Evolutionary conservation across 2,888 invertebrate genomes (phyloP).

Genomic region (Philereme transversata): DNA sequence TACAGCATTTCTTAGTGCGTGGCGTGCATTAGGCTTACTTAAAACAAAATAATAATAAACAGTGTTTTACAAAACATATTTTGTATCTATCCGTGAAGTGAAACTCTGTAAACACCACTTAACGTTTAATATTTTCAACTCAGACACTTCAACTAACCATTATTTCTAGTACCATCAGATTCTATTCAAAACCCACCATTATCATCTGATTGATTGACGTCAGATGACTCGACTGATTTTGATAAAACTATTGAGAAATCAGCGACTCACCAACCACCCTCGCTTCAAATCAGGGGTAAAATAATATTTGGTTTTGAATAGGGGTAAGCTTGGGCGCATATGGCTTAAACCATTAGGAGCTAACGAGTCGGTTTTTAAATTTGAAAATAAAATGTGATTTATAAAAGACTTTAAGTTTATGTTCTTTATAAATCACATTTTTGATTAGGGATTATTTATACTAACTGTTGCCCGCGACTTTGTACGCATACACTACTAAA

Average conservation of each 20-base stretch:
- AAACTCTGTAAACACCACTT: not conserved
- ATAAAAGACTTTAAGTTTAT: constrained; percentile 5
- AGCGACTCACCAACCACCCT: constrained; percentile 37
- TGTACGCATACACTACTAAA: too few relatives aligned
- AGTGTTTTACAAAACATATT: too few relatives aligned
- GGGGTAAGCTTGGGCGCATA: constrained; percentile 37
- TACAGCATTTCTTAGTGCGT: too few relatives aligned
- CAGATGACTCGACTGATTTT: constrained; percentile 40
- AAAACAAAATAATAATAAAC: too few relatives aligned
- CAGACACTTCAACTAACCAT: constrained; percentile 19
- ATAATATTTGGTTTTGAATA: constrained; percentile 34
- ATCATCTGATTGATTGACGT: constrained; percentile 37
- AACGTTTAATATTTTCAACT: not conserved
- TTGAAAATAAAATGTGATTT: constrained; percentile 17
- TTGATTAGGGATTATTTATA: not conserved
- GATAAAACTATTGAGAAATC: constrained; percentile 39
- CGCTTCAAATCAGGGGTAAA: constrained; percentile 27
- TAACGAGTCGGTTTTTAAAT: constrained; percentile 29
- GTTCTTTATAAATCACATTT: constrained; percentile 2
- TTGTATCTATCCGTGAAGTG: too few relatives aligned
- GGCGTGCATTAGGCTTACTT: too few relatives aligned
- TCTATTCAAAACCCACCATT: constrained; percentile 29
- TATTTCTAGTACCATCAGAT: constrained; percentile 32
- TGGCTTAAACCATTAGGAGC: constrained; percentile 34
- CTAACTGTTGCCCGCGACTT: too few relatives aligned